Evolutionary conservation across 2,113 vertebrate species (phyloP).

Genomic region (Atlantisia rogersi): DNA sequence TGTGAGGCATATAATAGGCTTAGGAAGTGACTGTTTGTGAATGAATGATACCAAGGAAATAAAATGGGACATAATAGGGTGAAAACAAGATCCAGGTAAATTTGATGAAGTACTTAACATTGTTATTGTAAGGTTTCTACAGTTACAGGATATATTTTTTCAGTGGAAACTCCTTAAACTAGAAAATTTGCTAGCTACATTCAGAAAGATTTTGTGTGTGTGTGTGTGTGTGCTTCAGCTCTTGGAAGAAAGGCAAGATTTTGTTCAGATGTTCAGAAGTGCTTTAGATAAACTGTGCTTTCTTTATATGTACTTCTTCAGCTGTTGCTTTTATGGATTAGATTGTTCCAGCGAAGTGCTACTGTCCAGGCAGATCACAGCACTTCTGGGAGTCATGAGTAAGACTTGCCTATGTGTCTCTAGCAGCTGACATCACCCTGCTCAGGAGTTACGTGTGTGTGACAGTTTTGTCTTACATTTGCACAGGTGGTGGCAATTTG

Average conservation of each 20-base stretch:
- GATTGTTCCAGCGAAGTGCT: neutral
- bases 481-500: neutral
- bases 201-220: neutral
- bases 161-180: neutral
- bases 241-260: neutral
- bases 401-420: too few species aligned
- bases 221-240: neutral
- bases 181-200: neutral
- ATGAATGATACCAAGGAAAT: neutral
- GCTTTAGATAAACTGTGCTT: neutral
- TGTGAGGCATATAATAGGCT: neutral
- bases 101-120: neutral
- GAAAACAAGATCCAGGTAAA: neutral
- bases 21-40: neutral
- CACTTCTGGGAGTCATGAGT: neutral
- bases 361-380: neutral
- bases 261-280: neutral
- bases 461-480: rapidly evolving
- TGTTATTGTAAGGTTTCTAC: neutral
- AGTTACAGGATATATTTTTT: neutral
- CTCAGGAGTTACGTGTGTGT: neutral
- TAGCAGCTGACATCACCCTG: rapidly evolving
- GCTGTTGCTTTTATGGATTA: neutral
- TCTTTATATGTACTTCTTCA: neutral
- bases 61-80: neutral